A percentile compares a stretch with the other conserved stretches of the same genome.
Conservation (phyloP, 1,140 invertebrate genomes). For the Pantala flavescens region DNA sequence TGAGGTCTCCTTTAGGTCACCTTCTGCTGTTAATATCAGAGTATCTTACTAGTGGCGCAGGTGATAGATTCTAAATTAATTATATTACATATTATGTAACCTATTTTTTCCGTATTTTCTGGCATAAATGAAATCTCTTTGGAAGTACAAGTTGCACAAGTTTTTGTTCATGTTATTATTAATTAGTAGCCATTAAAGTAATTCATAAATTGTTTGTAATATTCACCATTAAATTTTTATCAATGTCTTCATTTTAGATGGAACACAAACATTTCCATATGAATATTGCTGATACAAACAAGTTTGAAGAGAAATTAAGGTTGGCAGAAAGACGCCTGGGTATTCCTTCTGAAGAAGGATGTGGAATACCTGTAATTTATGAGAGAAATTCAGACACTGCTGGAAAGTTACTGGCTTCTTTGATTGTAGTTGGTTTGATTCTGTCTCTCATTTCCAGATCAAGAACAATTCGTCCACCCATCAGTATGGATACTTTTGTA, state of each 20-base stretch:
- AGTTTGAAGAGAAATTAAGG: conserved; percentile 80
- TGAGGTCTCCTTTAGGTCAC: too few species aligned
- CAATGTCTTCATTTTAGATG: conserved; percentile 34
- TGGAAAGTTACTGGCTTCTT: conserved; percentile 55
- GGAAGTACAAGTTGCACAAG: too few species aligned
- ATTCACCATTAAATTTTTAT: too few species aligned
- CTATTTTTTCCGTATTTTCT: too few species aligned
- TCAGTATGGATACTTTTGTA: conserved; percentile 66
- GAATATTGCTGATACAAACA: conserved; percentile 68
- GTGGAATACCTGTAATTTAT: conserved; percentile 68
- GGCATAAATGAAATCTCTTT: too few species aligned
- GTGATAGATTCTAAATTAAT: too few species aligned
- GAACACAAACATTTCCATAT: conserved; percentile 62
- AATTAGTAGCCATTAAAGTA: too few species aligned
- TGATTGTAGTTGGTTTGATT: conserved; percentile 53
- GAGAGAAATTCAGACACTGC: conserved; percentile 59
- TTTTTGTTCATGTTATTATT: too few species aligned
- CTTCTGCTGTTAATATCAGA: too few species aligned
- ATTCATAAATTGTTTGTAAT: too few species aligned
- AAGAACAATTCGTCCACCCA: conserved; percentile 53
- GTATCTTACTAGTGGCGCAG: too few species aligned
- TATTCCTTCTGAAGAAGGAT: conserved; percentile 46
- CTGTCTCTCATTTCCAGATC: conserved; percentile 55
- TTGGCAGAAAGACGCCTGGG: conserved; percentile 67
- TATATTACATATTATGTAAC: too few species aligned